Percentiles rank a stretch among this genome's conserved stretches.
These are phyloP conservation scores for Leptinotarsa rubiginosa DNA, from an alignment of 2,888 invertebrate species.

Conservation along the genomic window DNA sequence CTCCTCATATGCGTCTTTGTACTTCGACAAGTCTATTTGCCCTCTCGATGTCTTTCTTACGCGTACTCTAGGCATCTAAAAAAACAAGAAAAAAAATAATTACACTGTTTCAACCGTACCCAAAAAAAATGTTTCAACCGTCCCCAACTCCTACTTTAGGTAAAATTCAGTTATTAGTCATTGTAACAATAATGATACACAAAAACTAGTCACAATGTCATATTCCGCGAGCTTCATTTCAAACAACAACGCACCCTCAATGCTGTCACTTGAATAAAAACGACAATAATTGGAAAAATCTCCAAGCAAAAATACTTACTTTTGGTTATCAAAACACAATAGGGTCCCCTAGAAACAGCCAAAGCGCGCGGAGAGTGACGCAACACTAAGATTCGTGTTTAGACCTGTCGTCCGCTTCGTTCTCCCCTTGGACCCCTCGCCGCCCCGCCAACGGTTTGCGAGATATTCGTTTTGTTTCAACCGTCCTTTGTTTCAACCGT, in stretches of 20 bases:
- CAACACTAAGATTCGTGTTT: no score
- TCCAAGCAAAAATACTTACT: constrained; percentile 4
- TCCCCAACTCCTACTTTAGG: not conserved
- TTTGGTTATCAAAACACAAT: no score
- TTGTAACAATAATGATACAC: not conserved
- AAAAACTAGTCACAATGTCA: constrained; percentile 1
- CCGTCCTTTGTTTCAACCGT: no score
- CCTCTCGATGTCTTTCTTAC: no score
- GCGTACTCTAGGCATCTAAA: constrained; percentile 9
- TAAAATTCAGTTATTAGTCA: not conserved
- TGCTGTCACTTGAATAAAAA: constrained; percentile 5
- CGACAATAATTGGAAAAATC: constrained; percentile 15
- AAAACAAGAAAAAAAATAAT: constrained; percentile 13
- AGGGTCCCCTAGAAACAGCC: no score
- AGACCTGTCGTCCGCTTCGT: no score
- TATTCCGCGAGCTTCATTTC: constrained; percentile 11
- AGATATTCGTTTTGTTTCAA: no score
- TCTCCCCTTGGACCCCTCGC: no score
- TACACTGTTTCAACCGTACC: constrained; percentile 19
- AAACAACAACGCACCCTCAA: constrained; percentile 2
- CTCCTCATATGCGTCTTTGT: no score
- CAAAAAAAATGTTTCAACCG: not conserved
- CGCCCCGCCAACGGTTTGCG: no score
- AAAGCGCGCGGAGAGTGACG: no score
- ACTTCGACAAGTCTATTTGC: no score